Percentiles rank a stretch among this genome's conserved stretches.
These are phyloP conservation scores for Criorhina ranunculi DNA, from an alignment of 2,888 invertebrate genomes.

Conservation along the genomic window DNA sequence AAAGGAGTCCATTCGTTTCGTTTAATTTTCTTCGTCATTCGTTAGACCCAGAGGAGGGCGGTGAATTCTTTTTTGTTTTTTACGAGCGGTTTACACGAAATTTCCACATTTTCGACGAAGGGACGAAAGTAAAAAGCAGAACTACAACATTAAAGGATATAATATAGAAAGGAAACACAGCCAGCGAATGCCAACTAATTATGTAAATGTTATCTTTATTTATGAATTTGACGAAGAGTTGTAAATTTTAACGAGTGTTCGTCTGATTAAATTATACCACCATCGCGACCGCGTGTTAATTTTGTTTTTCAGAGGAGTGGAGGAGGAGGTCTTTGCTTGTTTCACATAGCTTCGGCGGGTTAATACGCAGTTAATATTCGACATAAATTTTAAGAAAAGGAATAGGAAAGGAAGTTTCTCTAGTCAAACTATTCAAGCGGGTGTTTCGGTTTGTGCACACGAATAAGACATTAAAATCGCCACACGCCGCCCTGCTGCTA, in stretches of 20 bases:
- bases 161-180: constrained; percentile 32
- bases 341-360: constrained; percentile 44
- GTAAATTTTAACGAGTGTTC: constrained; percentile 74
- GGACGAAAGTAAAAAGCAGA: constrained; percentile 24
- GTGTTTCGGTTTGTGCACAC: constrained; percentile 50
- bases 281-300: constrained; percentile 13
- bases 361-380: constrained; percentile 41
- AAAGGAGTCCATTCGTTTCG: constrained; percentile 30
- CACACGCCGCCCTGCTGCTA: constrained; percentile 38
- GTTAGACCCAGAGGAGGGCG: background rate
- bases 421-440: background rate
- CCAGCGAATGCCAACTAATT: constrained; percentile 66
- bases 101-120: constrained; percentile 59
- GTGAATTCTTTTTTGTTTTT: constrained; percentile 31
- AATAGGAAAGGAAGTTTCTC: background rate
- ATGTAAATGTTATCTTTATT: constrained; percentile 76
- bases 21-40: constrained; percentile 35
- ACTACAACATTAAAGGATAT: constrained; percentile 1
- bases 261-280: constrained; percentile 68
- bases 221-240: constrained; percentile 76
- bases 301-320: background rate
- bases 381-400: constrained; percentile 16
- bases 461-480: constrained; percentile 60
- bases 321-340: constrained; percentile 16
- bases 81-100: constrained; percentile 66